Evolutionary conservation across 2,888 invertebrate species (phyloP).

Genomic region (Hyposoter didymator): DNA sequence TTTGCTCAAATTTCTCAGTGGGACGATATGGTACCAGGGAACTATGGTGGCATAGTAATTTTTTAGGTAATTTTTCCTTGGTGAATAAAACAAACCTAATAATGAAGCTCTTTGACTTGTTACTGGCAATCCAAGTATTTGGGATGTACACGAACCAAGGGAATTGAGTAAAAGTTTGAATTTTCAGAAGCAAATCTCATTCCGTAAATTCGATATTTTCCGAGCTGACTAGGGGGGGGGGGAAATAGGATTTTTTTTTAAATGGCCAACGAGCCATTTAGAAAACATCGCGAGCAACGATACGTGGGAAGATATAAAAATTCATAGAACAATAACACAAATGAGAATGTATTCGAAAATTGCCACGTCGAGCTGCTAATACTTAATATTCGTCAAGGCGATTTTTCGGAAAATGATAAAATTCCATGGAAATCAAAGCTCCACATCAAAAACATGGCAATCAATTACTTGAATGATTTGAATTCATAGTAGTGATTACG

Average conservation of each 20-base stretch:
- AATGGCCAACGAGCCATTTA: neutral
- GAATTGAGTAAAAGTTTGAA: neutral
- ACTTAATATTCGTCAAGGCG: neutral
- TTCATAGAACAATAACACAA: too few relatives aligned
- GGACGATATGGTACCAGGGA: too few relatives aligned
- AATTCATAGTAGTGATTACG: slow-evolving; percentile 21
- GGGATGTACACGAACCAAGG: neutral
- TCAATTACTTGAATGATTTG: neutral
- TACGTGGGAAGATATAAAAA: too few relatives aligned
- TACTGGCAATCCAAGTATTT: neutral
- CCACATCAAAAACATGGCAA: neutral
- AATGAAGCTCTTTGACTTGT: neutral
- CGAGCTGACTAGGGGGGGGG: too few relatives aligned
- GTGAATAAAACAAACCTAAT: neutral
- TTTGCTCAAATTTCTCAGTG: too few relatives aligned
- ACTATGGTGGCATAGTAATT: too few relatives aligned
- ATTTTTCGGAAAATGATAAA: neutral
- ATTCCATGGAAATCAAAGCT: neutral
- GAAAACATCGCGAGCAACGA: too few relatives aligned
- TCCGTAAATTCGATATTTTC: neutral
- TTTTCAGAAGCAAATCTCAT: neutral
- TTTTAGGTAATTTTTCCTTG: too few relatives aligned
- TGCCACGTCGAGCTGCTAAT: too few relatives aligned
- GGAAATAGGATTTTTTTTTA: too few relatives aligned
- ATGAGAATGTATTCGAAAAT: neutral